Percentiles rank a stretch among this genome's conserved stretches.
phyloP scores from a whole-genome alignment of 1,140 invertebrate species.

The Atta colombica region DNA sequence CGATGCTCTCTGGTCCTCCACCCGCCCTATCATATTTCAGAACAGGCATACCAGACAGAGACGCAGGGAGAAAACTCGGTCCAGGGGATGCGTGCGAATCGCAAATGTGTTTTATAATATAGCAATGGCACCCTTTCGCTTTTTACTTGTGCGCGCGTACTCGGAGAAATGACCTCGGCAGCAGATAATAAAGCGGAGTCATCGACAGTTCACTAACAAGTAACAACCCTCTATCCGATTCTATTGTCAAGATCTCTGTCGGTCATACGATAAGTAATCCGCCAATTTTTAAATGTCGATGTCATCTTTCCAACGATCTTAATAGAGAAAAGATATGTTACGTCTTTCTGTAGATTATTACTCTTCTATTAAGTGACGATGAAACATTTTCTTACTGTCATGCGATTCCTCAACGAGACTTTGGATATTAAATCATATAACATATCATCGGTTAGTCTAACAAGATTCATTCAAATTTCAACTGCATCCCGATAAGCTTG shows the following conservation, averaged over 20 bases:
- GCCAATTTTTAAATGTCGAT: constrained; percentile 35
- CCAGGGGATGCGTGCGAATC: constrained; percentile 77
- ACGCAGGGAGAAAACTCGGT: constrained; percentile 73
- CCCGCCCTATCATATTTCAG: constrained; percentile 86
- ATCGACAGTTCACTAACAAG: constrained; percentile 82
- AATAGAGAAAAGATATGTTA: constrained; percentile 24
- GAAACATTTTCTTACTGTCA: constrained; percentile 12
- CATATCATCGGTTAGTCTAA: constrained; percentile 1
- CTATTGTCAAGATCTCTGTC: constrained; percentile 48
- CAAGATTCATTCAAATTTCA: background rate
- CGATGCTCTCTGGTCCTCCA: constrained; percentile 63
- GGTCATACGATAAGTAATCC: constrained; percentile 25
- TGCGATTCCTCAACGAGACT: background rate
- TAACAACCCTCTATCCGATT: constrained; percentile 68
- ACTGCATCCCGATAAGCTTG: background rate
- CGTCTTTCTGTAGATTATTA: constrained; percentile 29
- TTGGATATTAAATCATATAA: background rate
- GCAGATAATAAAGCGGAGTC: constrained; percentile 81
- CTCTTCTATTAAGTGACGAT: constrained; percentile 16
- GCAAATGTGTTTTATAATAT: constrained; percentile 83
- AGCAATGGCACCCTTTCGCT: constrained; percentile 81
- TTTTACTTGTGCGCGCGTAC: constrained; percentile 68
- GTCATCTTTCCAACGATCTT: constrained; percentile 12
- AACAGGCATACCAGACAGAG: constrained; percentile 71
- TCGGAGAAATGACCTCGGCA: constrained; percentile 32